These are phyloP conservation scores for Acanthosepion lycidas DNA, from an alignment of 2,888 invertebrate genomes.

Conservation along the genomic window DNA sequence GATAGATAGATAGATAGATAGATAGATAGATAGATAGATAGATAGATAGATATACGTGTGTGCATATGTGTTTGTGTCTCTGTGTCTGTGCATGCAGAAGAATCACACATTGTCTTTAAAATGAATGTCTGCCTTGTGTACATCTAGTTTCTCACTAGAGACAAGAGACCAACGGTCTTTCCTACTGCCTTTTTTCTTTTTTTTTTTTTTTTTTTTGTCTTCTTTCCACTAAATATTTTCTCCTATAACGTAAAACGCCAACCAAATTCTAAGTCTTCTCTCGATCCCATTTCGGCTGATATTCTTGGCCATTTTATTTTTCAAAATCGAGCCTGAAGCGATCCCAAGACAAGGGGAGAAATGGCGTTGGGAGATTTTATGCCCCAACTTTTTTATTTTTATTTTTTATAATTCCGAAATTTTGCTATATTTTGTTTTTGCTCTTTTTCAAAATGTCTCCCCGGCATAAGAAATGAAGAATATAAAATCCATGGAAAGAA, in stretches of 20 bases:
- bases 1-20: too few relatives aligned
- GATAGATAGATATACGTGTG: too few relatives aligned
- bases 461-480: neutral
- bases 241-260: neutral
- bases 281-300: neutral
- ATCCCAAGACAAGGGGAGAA: neutral
- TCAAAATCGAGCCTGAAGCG: neutral
- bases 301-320: neutral
- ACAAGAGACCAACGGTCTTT: neutral
- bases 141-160: neutral
- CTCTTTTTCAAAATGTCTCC: neutral
- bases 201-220: neutral
- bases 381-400: neutral
- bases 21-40: too few relatives aligned
- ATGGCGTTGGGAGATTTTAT: neutral
- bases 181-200: neutral
- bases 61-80: too few relatives aligned
- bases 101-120: neutral
- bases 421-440: neutral
- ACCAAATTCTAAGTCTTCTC: neutral
- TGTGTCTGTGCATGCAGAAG: neutral
- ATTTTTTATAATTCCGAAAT: neutral
- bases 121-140: neutral
- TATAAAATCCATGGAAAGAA: neutral
- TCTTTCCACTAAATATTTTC: neutral